A percentile compares a stretch with the other conserved stretches of the same genome.
phyloP scores from a whole-genome alignment of 2,113 vertebrate species.

The Alces alces region DNA sequence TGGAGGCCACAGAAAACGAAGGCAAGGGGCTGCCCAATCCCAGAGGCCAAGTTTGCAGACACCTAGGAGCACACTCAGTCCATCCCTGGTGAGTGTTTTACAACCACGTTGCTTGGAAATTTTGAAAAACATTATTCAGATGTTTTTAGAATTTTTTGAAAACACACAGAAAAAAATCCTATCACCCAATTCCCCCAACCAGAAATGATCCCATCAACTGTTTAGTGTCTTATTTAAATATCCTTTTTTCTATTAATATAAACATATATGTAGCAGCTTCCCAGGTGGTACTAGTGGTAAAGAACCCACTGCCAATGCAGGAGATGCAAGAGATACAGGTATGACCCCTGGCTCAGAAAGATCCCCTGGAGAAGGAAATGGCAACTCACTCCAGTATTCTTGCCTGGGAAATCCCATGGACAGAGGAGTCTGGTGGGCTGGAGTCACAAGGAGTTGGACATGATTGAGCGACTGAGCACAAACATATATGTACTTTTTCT shows the following conservation, averaged over 20 bases:
- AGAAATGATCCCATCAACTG: neutral
- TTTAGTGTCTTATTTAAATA: neutral
- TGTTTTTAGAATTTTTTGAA: neutral
- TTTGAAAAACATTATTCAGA: neutral
- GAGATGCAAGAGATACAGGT: neutral
- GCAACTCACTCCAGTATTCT: neutral
- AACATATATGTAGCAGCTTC: neutral
- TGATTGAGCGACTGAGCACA: neutral
- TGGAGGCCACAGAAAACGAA: neutral
- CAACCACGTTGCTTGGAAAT: neutral
- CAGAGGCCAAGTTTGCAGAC: neutral
- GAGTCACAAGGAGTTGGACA: neutral
- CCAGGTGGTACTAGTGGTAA: neutral
- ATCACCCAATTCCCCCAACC: neutral
- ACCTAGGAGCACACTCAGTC: neutral
- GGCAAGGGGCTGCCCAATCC: neutral
- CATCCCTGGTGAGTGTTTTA: neutral
- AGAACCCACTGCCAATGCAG: neutral
- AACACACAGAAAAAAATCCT: neutral
- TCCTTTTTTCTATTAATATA: neutral
- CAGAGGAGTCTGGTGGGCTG: neutral
- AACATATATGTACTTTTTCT: neutral
- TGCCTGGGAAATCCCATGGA: neutral
- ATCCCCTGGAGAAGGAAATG: neutral
- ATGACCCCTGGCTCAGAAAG: neutral